Evolutionary conservation across 2,888 invertebrate genomes (phyloP).

Genomic region (Lasius fuliginosus): DNA sequence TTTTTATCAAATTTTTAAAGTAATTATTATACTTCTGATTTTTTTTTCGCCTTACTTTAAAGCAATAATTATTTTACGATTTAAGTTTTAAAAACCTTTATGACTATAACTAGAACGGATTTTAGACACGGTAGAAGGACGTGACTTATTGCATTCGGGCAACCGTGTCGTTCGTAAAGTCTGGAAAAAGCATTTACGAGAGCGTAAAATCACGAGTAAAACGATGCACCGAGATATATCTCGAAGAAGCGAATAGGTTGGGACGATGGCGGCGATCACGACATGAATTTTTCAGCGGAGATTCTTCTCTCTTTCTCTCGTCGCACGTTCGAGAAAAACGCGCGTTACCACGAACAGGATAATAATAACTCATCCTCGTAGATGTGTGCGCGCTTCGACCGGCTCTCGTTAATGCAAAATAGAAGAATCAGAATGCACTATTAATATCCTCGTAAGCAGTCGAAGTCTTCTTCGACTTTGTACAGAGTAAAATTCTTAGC

Average conservation of each 20-base stretch:
- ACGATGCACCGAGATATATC: constrained; percentile 32
- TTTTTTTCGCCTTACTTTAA: neutral
- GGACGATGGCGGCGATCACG: constrained; percentile 15
- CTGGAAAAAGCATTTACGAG: constrained; percentile 37
- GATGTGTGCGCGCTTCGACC: constrained; percentile 16
- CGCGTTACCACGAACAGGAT: constrained; percentile 25
- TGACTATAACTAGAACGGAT: neutral
- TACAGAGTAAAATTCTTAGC: neutral
- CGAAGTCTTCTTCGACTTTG: neutral
- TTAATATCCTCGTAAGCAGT: constrained; percentile 17
- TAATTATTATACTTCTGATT: neutral
- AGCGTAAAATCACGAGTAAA: constrained; percentile 40
- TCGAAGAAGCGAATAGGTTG: constrained; percentile 10
- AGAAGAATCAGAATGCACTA: constrained; percentile 12
- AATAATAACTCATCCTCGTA: constrained; percentile 47
- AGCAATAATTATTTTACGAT: neutral
- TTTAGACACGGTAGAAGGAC: neutral
- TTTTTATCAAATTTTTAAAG: neutral
- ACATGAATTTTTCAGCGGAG: constrained; percentile 42
- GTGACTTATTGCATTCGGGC: constrained; percentile 10
- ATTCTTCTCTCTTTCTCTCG: constrained; percentile 1
- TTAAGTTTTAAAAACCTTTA: neutral
- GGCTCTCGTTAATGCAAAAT: constrained; percentile 26
- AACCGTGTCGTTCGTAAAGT: constrained; percentile 26
- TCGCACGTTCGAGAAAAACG: constrained; percentile 29